phyloP scores from a whole-genome alignment of 2,888 invertebrate species.

The Hetaerina titia region DNA sequence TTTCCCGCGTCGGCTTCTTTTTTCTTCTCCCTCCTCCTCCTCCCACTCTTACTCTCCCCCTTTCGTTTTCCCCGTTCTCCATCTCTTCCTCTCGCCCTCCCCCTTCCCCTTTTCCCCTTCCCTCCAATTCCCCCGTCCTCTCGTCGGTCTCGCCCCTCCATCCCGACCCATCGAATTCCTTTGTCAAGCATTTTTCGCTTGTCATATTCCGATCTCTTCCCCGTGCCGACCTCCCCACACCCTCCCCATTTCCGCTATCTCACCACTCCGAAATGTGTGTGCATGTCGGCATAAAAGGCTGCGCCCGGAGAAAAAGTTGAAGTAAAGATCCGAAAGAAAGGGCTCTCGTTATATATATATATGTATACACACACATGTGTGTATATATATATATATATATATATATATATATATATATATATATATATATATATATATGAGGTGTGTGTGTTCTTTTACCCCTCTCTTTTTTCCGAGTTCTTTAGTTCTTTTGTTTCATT shows the following conservation, averaged over 20 bases:
- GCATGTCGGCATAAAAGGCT: background rate
- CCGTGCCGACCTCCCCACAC: background rate
- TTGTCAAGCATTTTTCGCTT: slow-evolving; percentile 66
- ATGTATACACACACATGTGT: background rate
- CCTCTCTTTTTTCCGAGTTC: background rate
- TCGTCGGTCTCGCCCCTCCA: background rate
- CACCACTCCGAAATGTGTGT: background rate
- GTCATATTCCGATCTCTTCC: slow-evolving; percentile 34
- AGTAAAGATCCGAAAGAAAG: background rate
- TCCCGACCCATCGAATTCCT: slow-evolving; percentile 37
- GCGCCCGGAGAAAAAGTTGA: background rate
- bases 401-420: too few relatives aligned
- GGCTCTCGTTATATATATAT: background rate
- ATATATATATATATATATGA: too few relatives aligned
- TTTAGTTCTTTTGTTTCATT: background rate
- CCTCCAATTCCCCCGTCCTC: background rate
- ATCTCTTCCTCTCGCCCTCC: background rate
- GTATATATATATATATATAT: background rate
- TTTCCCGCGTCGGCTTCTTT: slow-evolving; percentile 31
- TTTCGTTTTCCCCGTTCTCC: background rate
- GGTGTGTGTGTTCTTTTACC: background rate
- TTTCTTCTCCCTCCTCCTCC: background rate
- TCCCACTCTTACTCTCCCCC: background rate
- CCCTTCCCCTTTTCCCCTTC: background rate
- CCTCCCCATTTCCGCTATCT: slow-evolving; percentile 28